A percentile compares a stretch with the other conserved stretches of the same genome.
Evolutionary conservation across 2,797 vertebrate genomes (phyloP).

Genomic region (Cheirogaleus major): DNA sequence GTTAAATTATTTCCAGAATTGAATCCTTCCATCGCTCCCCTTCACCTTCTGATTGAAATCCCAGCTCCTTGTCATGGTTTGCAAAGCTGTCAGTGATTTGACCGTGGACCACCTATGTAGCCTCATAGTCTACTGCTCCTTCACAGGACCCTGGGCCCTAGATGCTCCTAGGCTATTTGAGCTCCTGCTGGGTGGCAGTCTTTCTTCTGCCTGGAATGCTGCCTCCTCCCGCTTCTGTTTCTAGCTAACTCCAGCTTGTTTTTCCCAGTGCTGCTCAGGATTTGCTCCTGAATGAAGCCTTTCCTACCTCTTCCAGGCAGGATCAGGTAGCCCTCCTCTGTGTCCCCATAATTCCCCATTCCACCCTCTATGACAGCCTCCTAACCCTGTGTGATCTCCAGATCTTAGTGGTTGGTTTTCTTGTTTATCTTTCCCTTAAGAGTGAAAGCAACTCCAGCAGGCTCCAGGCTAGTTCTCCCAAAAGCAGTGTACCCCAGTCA

Average conservation of each 20-base stretch:
- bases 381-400: neutral
- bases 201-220: neutral
- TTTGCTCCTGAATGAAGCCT: neutral
- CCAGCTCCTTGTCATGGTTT: neutral
- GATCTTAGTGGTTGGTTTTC: neutral
- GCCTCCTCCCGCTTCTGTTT: neutral
- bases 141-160: neutral
- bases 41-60: neutral
- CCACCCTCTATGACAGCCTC: neutral
- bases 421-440: conserved; percentile 27
- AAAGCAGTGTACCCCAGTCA: neutral
- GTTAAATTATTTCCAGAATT: conserved; percentile 9
- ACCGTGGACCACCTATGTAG: neutral
- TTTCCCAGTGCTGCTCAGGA: neutral
- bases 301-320: neutral
- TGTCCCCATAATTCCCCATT: neutral
- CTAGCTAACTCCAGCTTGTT: neutral
- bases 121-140: neutral
- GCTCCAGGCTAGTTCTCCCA: neutral
- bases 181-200: neutral
- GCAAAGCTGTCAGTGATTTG: neutral
- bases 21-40: neutral
- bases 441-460: neutral
- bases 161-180: neutral
- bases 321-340: neutral